Conservation (phyloP, 2,797 vertebrate species). For the Chromis chromis region DNA sequence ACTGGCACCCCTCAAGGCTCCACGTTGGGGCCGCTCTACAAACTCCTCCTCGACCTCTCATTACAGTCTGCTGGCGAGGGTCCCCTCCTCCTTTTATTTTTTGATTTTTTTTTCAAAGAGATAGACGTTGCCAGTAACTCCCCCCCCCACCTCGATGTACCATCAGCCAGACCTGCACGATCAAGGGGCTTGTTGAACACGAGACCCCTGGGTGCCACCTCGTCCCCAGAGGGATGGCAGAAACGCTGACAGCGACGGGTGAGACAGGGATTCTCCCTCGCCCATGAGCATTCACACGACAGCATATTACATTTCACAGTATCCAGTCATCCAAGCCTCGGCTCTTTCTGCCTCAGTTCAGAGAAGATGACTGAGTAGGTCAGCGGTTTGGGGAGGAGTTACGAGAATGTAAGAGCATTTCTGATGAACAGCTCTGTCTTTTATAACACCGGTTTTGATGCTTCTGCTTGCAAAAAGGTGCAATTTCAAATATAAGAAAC, state of each 20-base stretch:
- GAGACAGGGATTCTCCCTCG: slow-evolving; percentile 71
- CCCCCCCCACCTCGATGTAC: slow-evolving; percentile 4
- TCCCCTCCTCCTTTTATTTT: slow-evolving; percentile 49
- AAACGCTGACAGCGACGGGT: slow-evolving; percentile 67
- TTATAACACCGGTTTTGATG: slow-evolving; percentile 46
- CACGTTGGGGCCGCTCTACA: slow-evolving; percentile 57
- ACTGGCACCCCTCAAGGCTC: slow-evolving; percentile 62
- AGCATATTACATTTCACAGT: slow-evolving; percentile 64
- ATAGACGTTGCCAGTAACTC: slow-evolving; percentile 46
- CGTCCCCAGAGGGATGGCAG: slow-evolving; percentile 48
- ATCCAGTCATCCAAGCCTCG: slow-evolving; percentile 65
- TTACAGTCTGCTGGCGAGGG: slow-evolving; percentile 64
- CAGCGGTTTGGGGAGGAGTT: slow-evolving; percentile 47
- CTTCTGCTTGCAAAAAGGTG: slow-evolving; percentile 48
- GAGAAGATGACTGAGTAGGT: slow-evolving; percentile 55
- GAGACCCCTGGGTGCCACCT: slow-evolving; percentile 71
- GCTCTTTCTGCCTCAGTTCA: slow-evolving; percentile 55
- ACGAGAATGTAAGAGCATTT: slow-evolving; percentile 44
- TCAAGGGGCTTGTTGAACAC: slow-evolving; percentile 77
- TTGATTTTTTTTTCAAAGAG: slow-evolving; percentile 52
- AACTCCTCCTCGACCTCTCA: slow-evolving; percentile 72
- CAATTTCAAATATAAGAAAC: slow-evolving; percentile 61
- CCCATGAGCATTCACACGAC: slow-evolving; percentile 48
- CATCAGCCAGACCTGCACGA: slow-evolving; percentile 61
- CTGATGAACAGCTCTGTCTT: slow-evolving; percentile 61